Base-by-base conservation (phyloP, 2,888 invertebrate species). In the Morpho achilles region DNA sequence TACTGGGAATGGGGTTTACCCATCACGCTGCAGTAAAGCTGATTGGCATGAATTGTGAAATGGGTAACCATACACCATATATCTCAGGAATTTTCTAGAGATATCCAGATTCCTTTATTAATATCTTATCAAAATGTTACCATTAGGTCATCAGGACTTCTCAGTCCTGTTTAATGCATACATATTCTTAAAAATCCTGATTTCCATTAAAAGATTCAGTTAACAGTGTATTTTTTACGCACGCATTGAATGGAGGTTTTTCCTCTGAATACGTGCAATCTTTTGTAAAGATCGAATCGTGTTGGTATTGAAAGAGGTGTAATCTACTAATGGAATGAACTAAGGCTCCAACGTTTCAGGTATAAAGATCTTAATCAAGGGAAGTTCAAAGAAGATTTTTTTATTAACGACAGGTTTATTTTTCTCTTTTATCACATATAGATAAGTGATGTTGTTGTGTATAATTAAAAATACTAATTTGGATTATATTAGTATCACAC, bases 261-360 rank as follows among this genome's bases (percentile, higher is more conserved):
- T 55, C 54, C 55, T 32, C 32, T 51, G 55, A 51, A 54, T 58
- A 48, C 40, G 32, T 32, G 59, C 43, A 55, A 59, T 42, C 54
- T 55, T 55, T 51, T 54, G 50, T 47, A 55, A 46, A 46, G 50
- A 53, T 53, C 48, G 44, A 49, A 53, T 53, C 53, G 53, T 53
- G 49, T 50, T 32, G 52, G 53, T 47, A 50, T 51, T 45, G 71
- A 75, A 75, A 74, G 68, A 66, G 67, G 73, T 74, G 70, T 83
- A 83, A 84, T 85, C 82, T 79, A 73, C 83, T 84, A 84, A 84
- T 85, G 84, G 83, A 76, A 71, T 69, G 65, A 76, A 70, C 67
- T 69, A 72, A 73, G 74, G 76, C 75, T 71, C 71, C 73, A 43
- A 22, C 53, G 53, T 74, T 61, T 48, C 43, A 48, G 54, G 47